Evolutionary conservation across 1,140 invertebrate species (phyloP), one percentile per base, ranked within the genome.

Genomic region (Neelides sp.): DNA sequence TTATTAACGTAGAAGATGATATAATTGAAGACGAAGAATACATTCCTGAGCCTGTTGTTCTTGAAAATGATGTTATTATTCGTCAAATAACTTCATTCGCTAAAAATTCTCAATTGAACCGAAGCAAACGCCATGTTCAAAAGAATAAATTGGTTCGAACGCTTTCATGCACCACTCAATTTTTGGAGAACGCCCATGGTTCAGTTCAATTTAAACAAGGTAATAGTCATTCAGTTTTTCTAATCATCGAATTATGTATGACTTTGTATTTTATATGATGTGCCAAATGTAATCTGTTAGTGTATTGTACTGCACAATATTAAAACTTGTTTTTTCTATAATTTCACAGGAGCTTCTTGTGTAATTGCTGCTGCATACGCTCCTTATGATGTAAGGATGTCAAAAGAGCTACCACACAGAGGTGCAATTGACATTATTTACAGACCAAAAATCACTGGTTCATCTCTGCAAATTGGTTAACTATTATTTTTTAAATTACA

Each of bases 371-470:
- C 54, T 22, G 43, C 55, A 4, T 60, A 53, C 27, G 58, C 54
- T 3, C 58, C 58, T 4, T 50, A 37, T 22, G 58, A 60, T 22
- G 44, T 57, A 4, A 15, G 58, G 22, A 54, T 60, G 39, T 35
- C 51, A 0, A 60, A 60, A 24, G 58, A 60, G 50, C 30, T 60
- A 2, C 54, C 58, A 1, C 54, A 60, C 26, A 41, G 58, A 17
- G 54, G 43, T 5, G 54, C 53, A 13, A 52, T 57, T 23, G 58
- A 60, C 41, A 50, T 60, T 1, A 19, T 60, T 2, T 60, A 39
- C 44, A 44, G 55, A 30, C 52, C 58, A 2, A 60, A 60, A 41
- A 43, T 60, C 15, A 60, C 58, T 26, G 58, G 54, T 36, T 32
- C 20, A 4, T 37, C 41, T 17, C 47, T 50, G 28, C 26, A 17